phyloP scores from a whole-genome alignment of 2,797 vertebrate species.

The Sebastes elongatus region DNA sequence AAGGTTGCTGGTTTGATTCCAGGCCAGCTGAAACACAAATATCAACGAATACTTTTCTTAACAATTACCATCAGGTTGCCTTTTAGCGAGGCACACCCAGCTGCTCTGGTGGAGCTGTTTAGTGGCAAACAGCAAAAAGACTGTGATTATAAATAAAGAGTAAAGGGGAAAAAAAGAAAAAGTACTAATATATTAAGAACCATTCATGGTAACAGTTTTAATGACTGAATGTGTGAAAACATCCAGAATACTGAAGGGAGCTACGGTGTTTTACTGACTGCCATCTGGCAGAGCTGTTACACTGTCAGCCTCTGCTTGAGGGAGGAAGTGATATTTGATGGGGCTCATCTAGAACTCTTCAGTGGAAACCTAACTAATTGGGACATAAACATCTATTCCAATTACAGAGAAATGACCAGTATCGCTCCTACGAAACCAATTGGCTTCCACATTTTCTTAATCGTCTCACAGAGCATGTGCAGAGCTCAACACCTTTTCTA shows the following conservation, averaged over 20 bases:
- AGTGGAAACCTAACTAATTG: neutral
- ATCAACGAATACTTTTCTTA: neutral
- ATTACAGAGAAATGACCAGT: constrained; percentile 12
- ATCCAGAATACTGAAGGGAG: neutral
- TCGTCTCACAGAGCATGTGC: constrained; percentile 38
- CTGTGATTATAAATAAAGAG: neutral
- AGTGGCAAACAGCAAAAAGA: neutral
- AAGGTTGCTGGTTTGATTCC: neutral
- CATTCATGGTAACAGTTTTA: neutral
- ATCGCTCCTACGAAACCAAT: neutral
- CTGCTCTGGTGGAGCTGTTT: too few relatives aligned
- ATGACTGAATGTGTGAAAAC: neutral
- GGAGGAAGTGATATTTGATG: neutral
- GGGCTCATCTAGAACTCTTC: neutral
- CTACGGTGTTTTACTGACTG: neutral
- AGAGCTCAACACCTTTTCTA: constrained; percentile 33
- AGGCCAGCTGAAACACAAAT: too few relatives aligned
- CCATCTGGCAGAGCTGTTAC: neutral
- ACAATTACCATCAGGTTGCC: neutral
- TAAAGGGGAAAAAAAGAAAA: neutral
- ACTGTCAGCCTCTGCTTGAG: neutral
- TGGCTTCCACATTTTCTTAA: constrained; percentile 11
- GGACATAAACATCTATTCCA: constrained; percentile 8
- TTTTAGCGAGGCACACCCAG: too few relatives aligned
- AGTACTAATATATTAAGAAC: neutral